These are phyloP conservation scores for Borostomias antarcticus DNA, from an alignment of 2,797 vertebrate genomes.

Conservation along the genomic window DNA sequence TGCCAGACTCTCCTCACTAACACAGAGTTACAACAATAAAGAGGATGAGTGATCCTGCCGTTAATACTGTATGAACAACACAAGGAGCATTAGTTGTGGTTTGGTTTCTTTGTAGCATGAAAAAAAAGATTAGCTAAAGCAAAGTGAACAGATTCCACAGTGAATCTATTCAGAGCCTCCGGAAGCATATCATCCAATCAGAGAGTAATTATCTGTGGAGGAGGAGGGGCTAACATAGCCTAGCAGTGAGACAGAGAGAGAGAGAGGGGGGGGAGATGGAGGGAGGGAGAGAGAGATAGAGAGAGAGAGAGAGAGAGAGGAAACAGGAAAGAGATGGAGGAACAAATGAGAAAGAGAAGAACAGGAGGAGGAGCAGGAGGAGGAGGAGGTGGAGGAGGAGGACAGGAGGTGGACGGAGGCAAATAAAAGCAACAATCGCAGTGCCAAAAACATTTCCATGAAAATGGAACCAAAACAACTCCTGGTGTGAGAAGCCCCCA, in stretches of 20 bases:
- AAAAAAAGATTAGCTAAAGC: too few species aligned
- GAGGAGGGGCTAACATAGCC: too few species aligned
- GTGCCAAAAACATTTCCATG: conserved; percentile 40
- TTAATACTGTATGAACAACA: too few species aligned
- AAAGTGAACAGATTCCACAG: too few species aligned
- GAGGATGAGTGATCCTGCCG: too few species aligned
- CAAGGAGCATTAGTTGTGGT: too few species aligned
- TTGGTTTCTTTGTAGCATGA: too few species aligned
- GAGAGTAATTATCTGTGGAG: background rate
- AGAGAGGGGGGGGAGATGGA: conserved; percentile 29
- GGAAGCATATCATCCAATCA: background rate
- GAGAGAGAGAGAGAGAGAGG: background rate
- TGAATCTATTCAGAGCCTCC: too few species aligned
- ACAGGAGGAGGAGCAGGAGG: background rate
- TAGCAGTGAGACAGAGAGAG: conserved; percentile 47
- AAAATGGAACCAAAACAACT: conserved; percentile 31
- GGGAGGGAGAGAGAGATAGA: conserved; percentile 50
- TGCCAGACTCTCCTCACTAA: too few species aligned
- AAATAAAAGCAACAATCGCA: too few species aligned
- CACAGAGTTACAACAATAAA: too few species aligned
- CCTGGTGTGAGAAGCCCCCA: too few species aligned
- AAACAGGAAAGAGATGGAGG: background rate
- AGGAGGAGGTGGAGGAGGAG: background rate
- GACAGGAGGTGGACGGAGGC: conserved; percentile 45
- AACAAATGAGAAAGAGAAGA: background rate